Conservation (phyloP, 64 coral and sea anemone species). For the Astreopora myriophthalma region DNA sequence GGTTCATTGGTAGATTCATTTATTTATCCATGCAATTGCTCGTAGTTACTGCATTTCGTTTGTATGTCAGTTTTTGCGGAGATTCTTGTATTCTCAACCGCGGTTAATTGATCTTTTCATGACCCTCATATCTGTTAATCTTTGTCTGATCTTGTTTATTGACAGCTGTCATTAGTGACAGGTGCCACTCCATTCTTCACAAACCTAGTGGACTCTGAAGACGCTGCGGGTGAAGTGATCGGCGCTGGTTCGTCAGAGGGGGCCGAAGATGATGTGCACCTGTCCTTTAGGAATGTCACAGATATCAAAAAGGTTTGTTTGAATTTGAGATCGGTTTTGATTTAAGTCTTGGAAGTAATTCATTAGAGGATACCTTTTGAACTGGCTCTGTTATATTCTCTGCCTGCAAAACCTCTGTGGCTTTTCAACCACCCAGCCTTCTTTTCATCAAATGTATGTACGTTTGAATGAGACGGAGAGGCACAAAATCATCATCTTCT, state of each 20-base stretch:
- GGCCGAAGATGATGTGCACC: slow-evolving; percentile 85
- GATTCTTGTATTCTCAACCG: too few species aligned
- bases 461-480: too few species aligned
- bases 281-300: slow-evolving; percentile 77
- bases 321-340: neutral
- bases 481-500: too few species aligned
- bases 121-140: neutral
- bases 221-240: slow-evolving; percentile 75
- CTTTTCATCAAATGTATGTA: too few species aligned
- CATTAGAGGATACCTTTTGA: neutral
- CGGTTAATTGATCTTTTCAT: neutral
- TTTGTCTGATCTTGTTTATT: neutral
- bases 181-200: slow-evolving; percentile 84
- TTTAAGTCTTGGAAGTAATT: neutral
- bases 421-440: too few species aligned
- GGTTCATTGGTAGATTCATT: too few species aligned
- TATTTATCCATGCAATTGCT: too few species aligned
- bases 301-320: slow-evolving; percentile 81
- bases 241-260: slow-evolving; percentile 71
- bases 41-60: too few species aligned
- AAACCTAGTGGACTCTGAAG: slow-evolving; percentile 86
- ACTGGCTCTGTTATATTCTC: too few species aligned
- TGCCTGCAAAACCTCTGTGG: too few species aligned
- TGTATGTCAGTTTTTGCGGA: too few species aligned
- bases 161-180: slow-evolving; percentile 70